phyloP scores from a whole-genome alignment of 2,113 vertebrate species.

The Plotosus lineatus region DNA sequence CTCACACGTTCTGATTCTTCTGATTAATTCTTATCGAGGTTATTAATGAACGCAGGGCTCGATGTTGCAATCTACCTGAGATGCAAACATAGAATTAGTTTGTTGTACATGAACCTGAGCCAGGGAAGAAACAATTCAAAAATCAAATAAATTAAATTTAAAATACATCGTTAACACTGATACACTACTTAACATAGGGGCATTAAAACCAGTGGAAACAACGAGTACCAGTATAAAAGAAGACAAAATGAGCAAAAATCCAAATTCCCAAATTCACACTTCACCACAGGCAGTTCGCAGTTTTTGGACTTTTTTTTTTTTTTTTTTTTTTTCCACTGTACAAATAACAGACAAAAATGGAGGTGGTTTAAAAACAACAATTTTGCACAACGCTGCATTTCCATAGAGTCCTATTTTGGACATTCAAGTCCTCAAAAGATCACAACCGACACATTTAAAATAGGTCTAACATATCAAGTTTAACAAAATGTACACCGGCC shows the following conservation, averaged over 20 bases:
- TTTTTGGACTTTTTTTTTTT: conserved; percentile 36
- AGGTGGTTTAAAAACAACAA: conserved; percentile 49
- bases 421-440: conserved; percentile 48
- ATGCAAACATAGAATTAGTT: conserved; percentile 69
- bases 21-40: conserved; percentile 54
- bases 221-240: conserved; percentile 45
- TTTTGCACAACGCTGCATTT: conserved; percentile 43
- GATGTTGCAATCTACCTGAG: conserved; percentile 77
- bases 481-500: conserved; percentile 60
- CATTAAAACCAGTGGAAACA: conserved; percentile 48
- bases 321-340: conserved; percentile 45
- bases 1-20: conserved; percentile 56
- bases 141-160: conserved; percentile 27
- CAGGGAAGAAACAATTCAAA: conserved; percentile 59
- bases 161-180: conserved; percentile 57
- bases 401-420: conserved; percentile 43
- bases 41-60: conserved; percentile 61
- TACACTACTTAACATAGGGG: conserved; percentile 47
- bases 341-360: conserved; percentile 48
- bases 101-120: conserved; percentile 71
- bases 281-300: conserved; percentile 41
- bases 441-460: conserved; percentile 58
- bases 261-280: conserved; percentile 39
- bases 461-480: conserved; percentile 59
- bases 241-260: conserved; percentile 34